Percentiles rank a stretch among this genome's conserved stretches.
phyloP scores from a whole-genome alignment of 2,797 vertebrate genomes.

The Poeciliopsis presidionis region DNA sequence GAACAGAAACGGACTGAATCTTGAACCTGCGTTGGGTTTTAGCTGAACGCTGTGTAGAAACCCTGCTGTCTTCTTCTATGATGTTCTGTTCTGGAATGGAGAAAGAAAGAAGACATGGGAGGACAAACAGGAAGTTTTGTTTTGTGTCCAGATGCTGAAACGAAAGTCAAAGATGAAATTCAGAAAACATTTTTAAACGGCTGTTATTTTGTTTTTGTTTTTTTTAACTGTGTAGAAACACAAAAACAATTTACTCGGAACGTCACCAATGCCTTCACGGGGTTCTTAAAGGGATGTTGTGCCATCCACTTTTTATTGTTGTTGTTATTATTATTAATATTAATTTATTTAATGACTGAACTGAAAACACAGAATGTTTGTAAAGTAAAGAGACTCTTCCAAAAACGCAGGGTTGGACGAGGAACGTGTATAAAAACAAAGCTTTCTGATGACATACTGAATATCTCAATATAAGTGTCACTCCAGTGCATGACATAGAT shows the following conservation, averaged over 20 bases:
- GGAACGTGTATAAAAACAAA: conserved; percentile 60
- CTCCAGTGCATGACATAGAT: conserved; percentile 75
- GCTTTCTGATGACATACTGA: conserved; percentile 68
- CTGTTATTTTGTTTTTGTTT: conserved; percentile 52
- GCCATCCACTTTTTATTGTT: conserved; percentile 60
- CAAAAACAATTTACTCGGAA: conserved; percentile 66
- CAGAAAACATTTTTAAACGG: conserved; percentile 57
- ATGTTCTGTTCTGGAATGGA: conserved; percentile 80
- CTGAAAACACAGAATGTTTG: conserved; percentile 74
- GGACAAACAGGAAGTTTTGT: conserved; percentile 28
- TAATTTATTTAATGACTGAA: conserved; percentile 53
- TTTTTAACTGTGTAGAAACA: conserved; percentile 61
- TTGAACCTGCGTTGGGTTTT: too few relatives aligned
- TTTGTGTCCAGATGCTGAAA: conserved; percentile 67
- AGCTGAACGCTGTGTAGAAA: neutral
- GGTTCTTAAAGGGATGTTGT: conserved; percentile 78
- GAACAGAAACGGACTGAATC: neutral
- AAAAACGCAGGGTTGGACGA: conserved; percentile 46
- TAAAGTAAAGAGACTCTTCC: conserved; percentile 66
- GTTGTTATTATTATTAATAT: neutral
- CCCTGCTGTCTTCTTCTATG: conserved; percentile 74
- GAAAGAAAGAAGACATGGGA: conserved; percentile 63
- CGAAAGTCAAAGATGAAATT: conserved; percentile 13
- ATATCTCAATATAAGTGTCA: conserved; percentile 75
- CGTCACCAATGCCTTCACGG: conserved; percentile 82